phyloP scores from a whole-genome alignment of 2,888 invertebrate genomes.

The Cantharis rufa region DNA sequence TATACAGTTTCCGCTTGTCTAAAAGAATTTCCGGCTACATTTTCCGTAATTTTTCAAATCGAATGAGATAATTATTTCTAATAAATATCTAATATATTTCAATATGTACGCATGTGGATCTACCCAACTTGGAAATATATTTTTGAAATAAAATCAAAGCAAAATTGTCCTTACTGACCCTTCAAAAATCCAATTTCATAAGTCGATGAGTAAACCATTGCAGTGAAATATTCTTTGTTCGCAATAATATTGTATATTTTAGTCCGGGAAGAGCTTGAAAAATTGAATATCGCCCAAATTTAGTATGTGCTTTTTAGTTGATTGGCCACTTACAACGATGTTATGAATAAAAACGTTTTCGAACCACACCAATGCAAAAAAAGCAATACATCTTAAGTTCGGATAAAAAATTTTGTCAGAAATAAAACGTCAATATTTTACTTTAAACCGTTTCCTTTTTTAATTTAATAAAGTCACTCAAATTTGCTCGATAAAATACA shows the following conservation, averaged over 20 bases:
- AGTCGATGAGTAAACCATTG: neutral
- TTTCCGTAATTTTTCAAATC: neutral
- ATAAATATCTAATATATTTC: neutral
- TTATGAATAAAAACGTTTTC: neutral
- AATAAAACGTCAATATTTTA: neutral
- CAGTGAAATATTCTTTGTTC: neutral
- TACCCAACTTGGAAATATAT: neutral
- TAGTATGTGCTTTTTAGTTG: neutral
- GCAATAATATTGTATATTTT: neutral
- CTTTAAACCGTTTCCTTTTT: neutral
- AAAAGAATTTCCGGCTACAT: neutral
- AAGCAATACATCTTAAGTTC: neutral
- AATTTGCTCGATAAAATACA: neutral
- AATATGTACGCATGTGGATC: neutral
- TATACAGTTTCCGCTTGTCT: no score
- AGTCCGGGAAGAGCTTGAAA: neutral
- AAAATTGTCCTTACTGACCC: neutral
- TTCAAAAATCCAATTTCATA: neutral
- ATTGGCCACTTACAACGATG: neutral
- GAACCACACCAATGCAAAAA: neutral
- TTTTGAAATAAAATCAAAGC: neutral
- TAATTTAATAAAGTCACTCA: neutral
- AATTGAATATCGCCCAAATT: neutral
- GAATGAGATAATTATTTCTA: neutral
- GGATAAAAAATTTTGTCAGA: neutral